Evolutionary conservation across 2,888 invertebrate genomes (phyloP).

Genomic region (Rapana venosa): DNA sequence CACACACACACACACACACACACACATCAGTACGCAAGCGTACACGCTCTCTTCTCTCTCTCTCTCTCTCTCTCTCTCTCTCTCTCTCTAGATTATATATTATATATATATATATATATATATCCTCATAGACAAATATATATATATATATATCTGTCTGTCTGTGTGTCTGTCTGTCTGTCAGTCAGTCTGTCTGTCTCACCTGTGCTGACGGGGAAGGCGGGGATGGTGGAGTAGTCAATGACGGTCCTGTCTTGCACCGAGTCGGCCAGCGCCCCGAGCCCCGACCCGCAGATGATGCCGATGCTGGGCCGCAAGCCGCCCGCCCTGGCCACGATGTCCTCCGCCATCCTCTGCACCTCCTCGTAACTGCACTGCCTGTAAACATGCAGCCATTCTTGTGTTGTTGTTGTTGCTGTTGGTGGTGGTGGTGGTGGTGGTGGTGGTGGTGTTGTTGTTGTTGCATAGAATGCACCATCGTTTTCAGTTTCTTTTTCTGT

Average conservation of each 20-base stretch:
- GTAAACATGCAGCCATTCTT: background rate
- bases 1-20: background rate
- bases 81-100: too few relatives aligned
- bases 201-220: slow-evolving; percentile 91
- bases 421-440: too few relatives aligned
- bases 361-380: slow-evolving; percentile 83
- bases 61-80: too few relatives aligned
- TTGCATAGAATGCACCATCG: too few relatives aligned
- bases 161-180: background rate
- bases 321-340: slow-evolving; percentile 84
- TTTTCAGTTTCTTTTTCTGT: too few relatives aligned
- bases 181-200: background rate
- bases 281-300: slow-evolving; percentile 97
- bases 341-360: slow-evolving; percentile 87
- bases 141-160: background rate
- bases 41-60: too few relatives aligned
- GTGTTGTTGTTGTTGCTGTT: too few relatives aligned
- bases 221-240: slow-evolving; percentile 93
- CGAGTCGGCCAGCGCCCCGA: slow-evolving; percentile 90
- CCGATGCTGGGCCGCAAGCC: slow-evolving; percentile 87
- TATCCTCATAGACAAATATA: background rate
- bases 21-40: background rate
- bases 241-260: slow-evolving; percentile 86
- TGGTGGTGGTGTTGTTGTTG: too few relatives aligned
- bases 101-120: too few relatives aligned